Evolutionary conservation across 2,888 invertebrate species (phyloP).

Genomic region (Ochropleura plecta): DNA sequence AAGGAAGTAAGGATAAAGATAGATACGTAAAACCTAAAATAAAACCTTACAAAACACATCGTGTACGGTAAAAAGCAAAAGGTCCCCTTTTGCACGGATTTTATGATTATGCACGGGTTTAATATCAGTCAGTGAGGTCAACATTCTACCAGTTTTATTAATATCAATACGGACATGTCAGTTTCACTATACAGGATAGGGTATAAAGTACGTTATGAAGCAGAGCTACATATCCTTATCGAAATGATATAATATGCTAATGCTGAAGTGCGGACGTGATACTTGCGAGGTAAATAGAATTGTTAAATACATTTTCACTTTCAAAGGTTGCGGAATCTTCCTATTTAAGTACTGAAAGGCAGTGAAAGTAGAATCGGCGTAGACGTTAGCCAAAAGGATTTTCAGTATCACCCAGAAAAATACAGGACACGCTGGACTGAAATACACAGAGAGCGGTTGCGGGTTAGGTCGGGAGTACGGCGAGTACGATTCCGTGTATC

Average conservation of each 20-base stretch:
- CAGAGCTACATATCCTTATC: not conserved
- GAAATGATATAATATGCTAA: not conserved
- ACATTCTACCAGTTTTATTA: slow-evolving; percentile 17
- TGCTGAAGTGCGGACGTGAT: not conserved
- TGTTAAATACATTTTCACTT: not conserved
- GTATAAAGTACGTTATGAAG: not conserved
- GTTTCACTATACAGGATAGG: not conserved
- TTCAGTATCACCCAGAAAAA: not conserved
- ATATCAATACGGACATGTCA: slow-evolving; percentile 10
- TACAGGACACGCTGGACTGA: not conserved
- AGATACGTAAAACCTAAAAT: too few relatives aligned
- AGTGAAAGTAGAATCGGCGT: not conserved
- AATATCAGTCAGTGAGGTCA: not conserved
- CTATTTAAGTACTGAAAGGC: not conserved
- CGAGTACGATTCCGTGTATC: too few relatives aligned
- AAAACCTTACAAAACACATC: not conserved
- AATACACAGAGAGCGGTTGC: too few relatives aligned
- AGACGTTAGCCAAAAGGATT: not conserved
- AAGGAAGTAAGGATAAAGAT: too few relatives aligned
- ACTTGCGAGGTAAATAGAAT: slow-evolving; percentile 9
- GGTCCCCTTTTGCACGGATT: not conserved
- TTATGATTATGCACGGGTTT: slow-evolving; percentile 9
- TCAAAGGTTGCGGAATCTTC: not conserved
- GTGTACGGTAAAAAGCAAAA: not conserved
- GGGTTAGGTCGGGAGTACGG: too few relatives aligned